Percentiles rank a stretch among this genome's conserved stretches.
Conservation (phyloP, 92 coral and sea anemone species). For the Parazoanthus atlanticus region DNA sequence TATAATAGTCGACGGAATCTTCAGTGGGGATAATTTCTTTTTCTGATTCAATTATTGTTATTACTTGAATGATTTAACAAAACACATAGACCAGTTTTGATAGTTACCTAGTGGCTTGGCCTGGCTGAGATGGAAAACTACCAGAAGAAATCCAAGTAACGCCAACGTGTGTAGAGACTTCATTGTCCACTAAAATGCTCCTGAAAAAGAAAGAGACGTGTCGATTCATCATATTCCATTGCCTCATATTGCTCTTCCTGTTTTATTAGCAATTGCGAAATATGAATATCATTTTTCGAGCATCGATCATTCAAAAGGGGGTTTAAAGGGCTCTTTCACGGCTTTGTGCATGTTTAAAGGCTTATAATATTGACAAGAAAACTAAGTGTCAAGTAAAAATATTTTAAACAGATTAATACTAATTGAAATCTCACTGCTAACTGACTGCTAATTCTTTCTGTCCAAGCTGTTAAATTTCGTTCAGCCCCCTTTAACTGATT, state of each 20-base stretch:
- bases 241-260: neutral
- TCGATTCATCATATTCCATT: neutral
- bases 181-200: neutral
- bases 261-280: neutral
- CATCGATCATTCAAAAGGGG: no score
- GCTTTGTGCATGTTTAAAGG: no score
- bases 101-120: constrained; percentile 4
- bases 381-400: no score
- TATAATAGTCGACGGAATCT: no score
- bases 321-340: no score
- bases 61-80: neutral
- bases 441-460: no score
- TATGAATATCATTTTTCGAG: no score
- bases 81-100: neutral
- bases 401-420: no score
- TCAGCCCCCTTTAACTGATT: no score
- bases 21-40: neutral
- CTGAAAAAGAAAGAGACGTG: neutral
- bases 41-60: neutral
- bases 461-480: no score
- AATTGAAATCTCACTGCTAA: no score
- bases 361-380: no score
- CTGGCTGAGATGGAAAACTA: neutral
- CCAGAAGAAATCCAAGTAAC: neutral
- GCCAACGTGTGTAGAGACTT: neutral